These are phyloP conservation scores for Charadrius vociferus DNA, from an alignment of 2,113 vertebrate genomes.

Conservation along the genomic window DNA sequence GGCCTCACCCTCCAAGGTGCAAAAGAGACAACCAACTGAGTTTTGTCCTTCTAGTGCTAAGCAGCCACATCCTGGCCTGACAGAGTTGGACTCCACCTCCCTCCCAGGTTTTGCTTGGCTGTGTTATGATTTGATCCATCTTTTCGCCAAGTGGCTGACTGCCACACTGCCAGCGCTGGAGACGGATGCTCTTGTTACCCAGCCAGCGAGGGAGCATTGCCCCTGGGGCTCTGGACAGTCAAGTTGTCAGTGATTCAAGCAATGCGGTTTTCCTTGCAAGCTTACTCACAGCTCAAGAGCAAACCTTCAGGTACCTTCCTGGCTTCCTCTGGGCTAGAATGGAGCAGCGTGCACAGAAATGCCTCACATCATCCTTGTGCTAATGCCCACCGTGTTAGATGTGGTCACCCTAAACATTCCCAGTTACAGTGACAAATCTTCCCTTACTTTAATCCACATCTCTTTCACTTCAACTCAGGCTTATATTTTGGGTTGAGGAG, in stretches of 20 bases:
- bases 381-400: neutral
- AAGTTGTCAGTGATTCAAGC: neutral
- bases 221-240: neutral
- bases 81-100: neutral
- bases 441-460: neutral
- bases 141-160: neutral
- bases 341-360: neutral
- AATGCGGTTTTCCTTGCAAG: neutral
- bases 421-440: neutral
- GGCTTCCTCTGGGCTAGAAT: neutral
- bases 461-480: neutral
- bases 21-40: neutral
- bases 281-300: neutral
- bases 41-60: neutral
- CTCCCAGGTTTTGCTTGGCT: conserved; percentile 9
- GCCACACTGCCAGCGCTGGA: neutral
- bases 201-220: neutral
- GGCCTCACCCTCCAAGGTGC: neutral
- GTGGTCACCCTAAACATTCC: neutral
- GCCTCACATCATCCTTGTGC: neutral
- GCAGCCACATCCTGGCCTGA: neutral
- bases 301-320: neutral
- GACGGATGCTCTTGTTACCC: neutral
- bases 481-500: neutral
- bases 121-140: neutral